phyloP scores from a whole-genome alignment of 1,140 invertebrate species.

The Drosophila hydei region DNA sequence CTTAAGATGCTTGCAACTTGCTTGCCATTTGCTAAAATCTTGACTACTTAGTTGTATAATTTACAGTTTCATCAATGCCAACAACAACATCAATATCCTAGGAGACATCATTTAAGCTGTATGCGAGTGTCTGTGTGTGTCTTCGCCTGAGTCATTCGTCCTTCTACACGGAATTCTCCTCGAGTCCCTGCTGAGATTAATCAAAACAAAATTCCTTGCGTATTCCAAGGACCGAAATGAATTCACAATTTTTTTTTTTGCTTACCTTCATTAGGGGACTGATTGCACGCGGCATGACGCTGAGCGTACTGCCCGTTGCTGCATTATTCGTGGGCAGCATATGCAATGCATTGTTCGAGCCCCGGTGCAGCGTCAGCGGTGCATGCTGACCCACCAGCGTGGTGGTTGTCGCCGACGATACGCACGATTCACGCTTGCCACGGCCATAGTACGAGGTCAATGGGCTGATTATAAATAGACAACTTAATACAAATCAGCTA shows the following conservation, averaged over 20 bases:
- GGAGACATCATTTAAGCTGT: slow-evolving; percentile 23
- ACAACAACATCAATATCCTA: slow-evolving; percentile 23
- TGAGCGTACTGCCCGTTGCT: slow-evolving; percentile 63
- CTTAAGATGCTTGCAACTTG: slow-evolving; percentile 66
- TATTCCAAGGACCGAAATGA: neutral
- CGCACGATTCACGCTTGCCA: slow-evolving; percentile 80
- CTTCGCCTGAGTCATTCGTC: neutral
- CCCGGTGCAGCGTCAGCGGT: slow-evolving; percentile 62
- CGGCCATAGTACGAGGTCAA: slow-evolving; percentile 81
- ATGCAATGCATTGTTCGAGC: slow-evolving; percentile 81
- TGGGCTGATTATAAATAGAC: slow-evolving; percentile 57
- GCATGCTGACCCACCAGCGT: slow-evolving; percentile 77
- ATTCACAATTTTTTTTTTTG: neutral
- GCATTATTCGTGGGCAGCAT: slow-evolving; percentile 62
- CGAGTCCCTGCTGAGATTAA: slow-evolving; percentile 66
- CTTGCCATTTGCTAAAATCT: slow-evolving; percentile 63
- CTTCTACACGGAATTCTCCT: slow-evolving; percentile 75
- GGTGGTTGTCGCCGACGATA: slow-evolving; percentile 82
- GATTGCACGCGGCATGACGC: slow-evolving; percentile 76
- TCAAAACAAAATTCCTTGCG: neutral
- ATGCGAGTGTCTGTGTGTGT: neutral
- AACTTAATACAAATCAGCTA: slow-evolving; percentile 20
- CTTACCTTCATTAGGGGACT: slow-evolving; percentile 82
- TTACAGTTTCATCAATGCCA: slow-evolving; percentile 28
- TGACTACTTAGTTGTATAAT: slow-evolving; percentile 38